Evolutionary conservation across 1,140 invertebrate genomes (phyloP).

Genomic region (Micrasema longulum): DNA sequence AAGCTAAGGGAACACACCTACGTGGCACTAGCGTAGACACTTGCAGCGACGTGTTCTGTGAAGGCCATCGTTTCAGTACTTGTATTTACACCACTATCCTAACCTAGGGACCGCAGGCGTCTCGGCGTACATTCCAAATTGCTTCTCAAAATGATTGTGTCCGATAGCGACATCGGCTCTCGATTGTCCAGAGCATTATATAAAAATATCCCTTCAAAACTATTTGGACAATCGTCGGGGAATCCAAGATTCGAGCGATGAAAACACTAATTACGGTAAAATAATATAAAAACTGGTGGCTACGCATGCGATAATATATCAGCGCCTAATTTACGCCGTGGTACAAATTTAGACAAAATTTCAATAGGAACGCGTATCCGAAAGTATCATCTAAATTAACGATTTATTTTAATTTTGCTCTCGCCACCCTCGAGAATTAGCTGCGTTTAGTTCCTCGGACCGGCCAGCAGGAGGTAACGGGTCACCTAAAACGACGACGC

Average conservation of each 20-base stretch:
- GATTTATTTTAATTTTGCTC: neutral
- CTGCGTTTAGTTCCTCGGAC: slow-evolving; percentile 1
- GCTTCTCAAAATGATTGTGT: slow-evolving; percentile 11
- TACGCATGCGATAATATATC: too few relatives aligned
- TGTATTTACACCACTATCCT: slow-evolving; percentile 38
- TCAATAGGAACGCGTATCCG: slow-evolving; percentile 41
- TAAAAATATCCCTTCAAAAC: neutral
- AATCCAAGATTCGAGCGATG: too few relatives aligned
- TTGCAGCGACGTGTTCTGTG: slow-evolving; percentile 18
- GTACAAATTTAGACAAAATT: slow-evolving; percentile 3
- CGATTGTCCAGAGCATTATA: slow-evolving; percentile 17
- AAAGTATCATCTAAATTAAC: slow-evolving; percentile 29
- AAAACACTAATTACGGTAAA: too few relatives aligned
- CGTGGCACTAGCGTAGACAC: slow-evolving; percentile 20
- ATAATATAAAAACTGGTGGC: too few relatives aligned
- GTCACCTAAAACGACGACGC: slow-evolving; percentile 27
- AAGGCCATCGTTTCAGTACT: slow-evolving; percentile 41
- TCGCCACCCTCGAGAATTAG: slow-evolving; percentile 15
- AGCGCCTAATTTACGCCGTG: neutral
- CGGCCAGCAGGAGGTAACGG: neutral
- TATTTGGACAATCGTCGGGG: too few relatives aligned
- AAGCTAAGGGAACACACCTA: slow-evolving; percentile 17
- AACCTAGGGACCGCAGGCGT: neutral
- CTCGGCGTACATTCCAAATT: slow-evolving; percentile 10
- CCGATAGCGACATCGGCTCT: neutral